phyloP scores from a whole-genome alignment of 2,888 invertebrate species.

The Apodemia mormo region DNA sequence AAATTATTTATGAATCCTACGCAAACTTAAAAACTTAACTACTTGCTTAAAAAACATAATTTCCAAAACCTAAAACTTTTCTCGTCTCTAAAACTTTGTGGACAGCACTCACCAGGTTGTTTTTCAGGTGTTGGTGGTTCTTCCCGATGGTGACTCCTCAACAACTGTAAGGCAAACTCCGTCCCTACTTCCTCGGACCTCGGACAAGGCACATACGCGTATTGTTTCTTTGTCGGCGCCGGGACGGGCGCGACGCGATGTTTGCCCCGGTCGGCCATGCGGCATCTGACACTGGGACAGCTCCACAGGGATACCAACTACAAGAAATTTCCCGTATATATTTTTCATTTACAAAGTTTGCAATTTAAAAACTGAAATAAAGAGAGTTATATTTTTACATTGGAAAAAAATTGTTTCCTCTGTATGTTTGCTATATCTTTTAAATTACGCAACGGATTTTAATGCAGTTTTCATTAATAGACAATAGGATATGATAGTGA shows the following conservation, averaged over 20 bases:
- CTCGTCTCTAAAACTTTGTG: constrained; percentile 33
- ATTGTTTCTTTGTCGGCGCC: constrained; percentile 72
- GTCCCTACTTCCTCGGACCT: constrained; percentile 78
- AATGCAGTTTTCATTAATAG: no score
- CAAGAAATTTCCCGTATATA: constrained; percentile 40
- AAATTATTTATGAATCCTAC: no score
- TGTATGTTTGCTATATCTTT: no score
- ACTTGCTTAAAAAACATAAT: no score
- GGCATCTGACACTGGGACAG: constrained; percentile 63
- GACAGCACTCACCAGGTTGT: background rate
- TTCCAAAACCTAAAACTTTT: constrained; percentile 33
- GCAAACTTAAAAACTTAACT: no score
- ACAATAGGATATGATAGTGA: no score
- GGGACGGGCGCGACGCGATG: constrained; percentile 77
- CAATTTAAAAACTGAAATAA: no score
- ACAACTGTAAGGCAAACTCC: constrained; percentile 66
- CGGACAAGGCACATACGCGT: constrained; percentile 77
- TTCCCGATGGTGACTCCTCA: constrained; percentile 49
- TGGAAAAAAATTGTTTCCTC: no score
- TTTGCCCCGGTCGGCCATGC: constrained; percentile 77
- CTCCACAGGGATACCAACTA: constrained; percentile 46
- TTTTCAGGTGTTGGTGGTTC: constrained; percentile 49
- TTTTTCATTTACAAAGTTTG: background rate
- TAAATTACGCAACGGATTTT: no score
- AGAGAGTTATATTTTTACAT: no score